These are phyloP conservation scores for Philaethria dido DNA, from an alignment of 2,888 invertebrate species.

Conservation along the genomic window DNA sequence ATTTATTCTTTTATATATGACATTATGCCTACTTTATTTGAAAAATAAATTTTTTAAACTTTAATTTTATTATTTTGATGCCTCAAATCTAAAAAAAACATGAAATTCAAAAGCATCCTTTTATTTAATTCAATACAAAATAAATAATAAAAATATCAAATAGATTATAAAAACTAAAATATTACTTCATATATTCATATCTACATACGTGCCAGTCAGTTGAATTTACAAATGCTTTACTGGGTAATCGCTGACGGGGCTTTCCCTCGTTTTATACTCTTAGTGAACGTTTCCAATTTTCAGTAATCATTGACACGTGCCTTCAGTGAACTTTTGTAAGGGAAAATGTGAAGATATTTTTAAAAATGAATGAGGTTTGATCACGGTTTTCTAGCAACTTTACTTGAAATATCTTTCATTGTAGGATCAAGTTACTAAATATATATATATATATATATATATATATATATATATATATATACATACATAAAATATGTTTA, in stretches of 20 bases:
- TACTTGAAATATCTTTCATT: conserved; percentile 5
- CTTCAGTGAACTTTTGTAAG: conserved; percentile 12
- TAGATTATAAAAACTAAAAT: no score
- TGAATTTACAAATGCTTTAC: neutral
- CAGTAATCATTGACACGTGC: conserved; percentile 21
- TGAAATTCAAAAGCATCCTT: no score
- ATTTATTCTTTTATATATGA: no score
- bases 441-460: no score
- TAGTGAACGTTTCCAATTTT: conserved; percentile 21
- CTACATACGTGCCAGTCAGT: neutral
- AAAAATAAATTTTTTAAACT: no score
- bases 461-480: no score
- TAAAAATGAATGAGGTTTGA: conserved; percentile 18
- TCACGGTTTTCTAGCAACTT: conserved; percentile 16
- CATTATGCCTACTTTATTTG: no score
- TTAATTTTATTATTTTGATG: no score
- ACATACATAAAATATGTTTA: neutral
- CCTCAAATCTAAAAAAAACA: no score
- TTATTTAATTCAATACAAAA: no score
- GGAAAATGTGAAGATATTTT: conserved; percentile 19
- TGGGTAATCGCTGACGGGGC: conserved; percentile 6
- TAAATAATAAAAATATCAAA: no score
- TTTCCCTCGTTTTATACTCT: conserved; percentile 18
- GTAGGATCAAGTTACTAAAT: neutral
- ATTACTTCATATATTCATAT: neutral